Evolutionary conservation across 2,797 vertebrate species (phyloP).

Genomic region (Poeciliopsis turneri): DNA sequence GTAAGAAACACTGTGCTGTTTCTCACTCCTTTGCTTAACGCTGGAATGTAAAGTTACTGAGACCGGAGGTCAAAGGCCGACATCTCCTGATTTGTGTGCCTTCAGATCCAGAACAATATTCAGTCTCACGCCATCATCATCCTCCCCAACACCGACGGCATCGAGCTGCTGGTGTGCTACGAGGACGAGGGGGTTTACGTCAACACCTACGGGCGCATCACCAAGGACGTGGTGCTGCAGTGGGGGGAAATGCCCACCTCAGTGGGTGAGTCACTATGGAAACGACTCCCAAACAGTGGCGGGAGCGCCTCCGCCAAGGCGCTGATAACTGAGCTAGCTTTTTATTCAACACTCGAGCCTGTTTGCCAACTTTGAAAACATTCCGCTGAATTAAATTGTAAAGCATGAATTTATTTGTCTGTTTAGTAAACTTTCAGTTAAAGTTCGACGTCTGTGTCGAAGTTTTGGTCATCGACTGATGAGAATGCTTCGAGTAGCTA

Average conservation of each 20-base stretch:
- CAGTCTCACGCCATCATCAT: conserved; percentile 93
- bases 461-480: background rate
- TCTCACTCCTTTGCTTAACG: background rate
- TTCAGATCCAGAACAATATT: conserved; percentile 88
- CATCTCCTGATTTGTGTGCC: background rate
- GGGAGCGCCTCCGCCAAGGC: background rate
- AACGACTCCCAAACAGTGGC: background rate
- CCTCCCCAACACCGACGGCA: conserved; percentile 90
- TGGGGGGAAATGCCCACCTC: conserved; percentile 99
- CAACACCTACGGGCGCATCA: conserved; percentile 93
- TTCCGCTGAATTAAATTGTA: background rate
- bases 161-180: conserved; percentile 93
- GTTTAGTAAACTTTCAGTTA: background rate
- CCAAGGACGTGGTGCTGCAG: conserved; percentile 95
- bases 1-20: conserved; percentile 63
- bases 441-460: background rate
- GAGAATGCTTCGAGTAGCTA: background rate
- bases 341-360: background rate
- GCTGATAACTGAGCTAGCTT: background rate
- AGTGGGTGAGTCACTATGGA: conserved; percentile 85
- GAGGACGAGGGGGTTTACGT: conserved; percentile 94
- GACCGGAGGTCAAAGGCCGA: background rate
- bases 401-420: background rate
- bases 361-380: background rate
- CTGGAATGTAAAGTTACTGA: background rate